Percentiles rank a stretch among this genome's conserved stretches.
Evolutionary conservation across 2,888 invertebrate genomes (phyloP).

Genomic region (Brenthis hecate): DNA sequence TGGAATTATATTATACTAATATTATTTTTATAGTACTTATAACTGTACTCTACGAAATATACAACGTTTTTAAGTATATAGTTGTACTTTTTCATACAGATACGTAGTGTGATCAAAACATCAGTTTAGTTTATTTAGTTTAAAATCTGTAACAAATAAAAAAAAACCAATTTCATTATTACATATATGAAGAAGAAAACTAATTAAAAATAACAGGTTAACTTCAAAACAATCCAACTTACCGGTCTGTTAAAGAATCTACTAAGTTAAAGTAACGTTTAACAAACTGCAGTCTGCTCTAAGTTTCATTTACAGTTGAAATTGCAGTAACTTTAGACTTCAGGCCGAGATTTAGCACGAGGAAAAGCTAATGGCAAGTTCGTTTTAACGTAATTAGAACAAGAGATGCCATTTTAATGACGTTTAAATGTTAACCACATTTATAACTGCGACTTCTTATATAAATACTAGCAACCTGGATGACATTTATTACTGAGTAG

Average conservation of each 20-base stretch:
- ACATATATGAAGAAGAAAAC: neutral
- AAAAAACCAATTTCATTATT: no score
- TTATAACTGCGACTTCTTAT: neutral
- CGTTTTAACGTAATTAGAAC: slow-evolving; percentile 21
- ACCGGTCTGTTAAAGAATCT: slow-evolving; percentile 20
- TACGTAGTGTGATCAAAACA: no score
- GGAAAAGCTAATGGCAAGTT: slow-evolving; percentile 17
- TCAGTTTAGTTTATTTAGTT: no score
- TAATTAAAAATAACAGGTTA: slow-evolving; percentile 6
- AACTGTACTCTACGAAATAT: no score
- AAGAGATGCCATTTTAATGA: slow-evolving; percentile 14
- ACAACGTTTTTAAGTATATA: no score
- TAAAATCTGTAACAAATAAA: no score
- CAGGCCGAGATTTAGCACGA: slow-evolving; percentile 30
- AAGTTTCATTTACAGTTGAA: slow-evolving; percentile 36
- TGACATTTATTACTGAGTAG: no score
- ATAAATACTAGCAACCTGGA: no score
- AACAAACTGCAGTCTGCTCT: slow-evolving; percentile 31
- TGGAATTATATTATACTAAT: no score
- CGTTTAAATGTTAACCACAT: slow-evolving; percentile 12
- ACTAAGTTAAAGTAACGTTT: slow-evolving; percentile 24
- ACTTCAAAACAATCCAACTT: slow-evolving; percentile 25
- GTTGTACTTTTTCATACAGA: no score
- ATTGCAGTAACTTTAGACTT: slow-evolving; percentile 29
- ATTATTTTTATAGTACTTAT: no score